These are phyloP conservation scores for Sycophila texana DNA, from an alignment of 2,888 invertebrate genomes.

Conservation along the genomic window DNA sequence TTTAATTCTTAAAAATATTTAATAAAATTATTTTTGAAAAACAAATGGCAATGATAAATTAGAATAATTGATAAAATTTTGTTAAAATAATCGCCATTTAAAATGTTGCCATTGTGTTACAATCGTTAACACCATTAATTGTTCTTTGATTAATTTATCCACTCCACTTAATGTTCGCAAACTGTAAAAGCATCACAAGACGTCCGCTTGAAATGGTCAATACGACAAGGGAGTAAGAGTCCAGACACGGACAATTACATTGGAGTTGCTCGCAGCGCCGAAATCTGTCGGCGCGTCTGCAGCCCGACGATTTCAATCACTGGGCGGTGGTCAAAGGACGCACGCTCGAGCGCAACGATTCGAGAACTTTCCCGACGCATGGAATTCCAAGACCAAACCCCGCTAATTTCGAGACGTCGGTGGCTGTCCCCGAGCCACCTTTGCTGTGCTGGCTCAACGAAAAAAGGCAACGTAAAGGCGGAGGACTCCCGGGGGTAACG, in stretches of 20 bases:
- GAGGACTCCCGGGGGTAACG: not conserved
- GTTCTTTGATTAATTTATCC: no score
- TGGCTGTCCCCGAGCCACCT: not conserved
- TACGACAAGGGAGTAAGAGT: no score
- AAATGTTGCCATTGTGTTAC: no score
- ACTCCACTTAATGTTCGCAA: no score
- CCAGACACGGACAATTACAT: no score
- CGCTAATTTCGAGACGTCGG: slow-evolving; percentile 32
- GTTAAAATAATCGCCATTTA: no score
- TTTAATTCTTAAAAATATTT: not conserved
- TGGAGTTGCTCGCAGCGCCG: no score
- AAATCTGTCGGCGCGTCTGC: no score
- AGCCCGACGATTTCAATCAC: no score
- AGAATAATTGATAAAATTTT: not conserved
- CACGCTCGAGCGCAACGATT: not conserved
- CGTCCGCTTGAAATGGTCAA: no score
- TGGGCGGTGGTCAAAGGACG: not conserved
- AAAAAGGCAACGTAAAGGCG: slow-evolving; percentile 16
- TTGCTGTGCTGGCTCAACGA: slow-evolving; percentile 25
- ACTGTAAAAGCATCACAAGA: no score
- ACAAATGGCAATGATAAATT: not conserved
- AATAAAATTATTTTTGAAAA: not conserved
- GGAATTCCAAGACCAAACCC: slow-evolving; percentile 4
- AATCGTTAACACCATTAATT: no score
- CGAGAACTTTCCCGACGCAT: not conserved